Base-by-base conservation (phyloP, 2,888 invertebrate species). In the Ichneumon xanthorius region DNA sequence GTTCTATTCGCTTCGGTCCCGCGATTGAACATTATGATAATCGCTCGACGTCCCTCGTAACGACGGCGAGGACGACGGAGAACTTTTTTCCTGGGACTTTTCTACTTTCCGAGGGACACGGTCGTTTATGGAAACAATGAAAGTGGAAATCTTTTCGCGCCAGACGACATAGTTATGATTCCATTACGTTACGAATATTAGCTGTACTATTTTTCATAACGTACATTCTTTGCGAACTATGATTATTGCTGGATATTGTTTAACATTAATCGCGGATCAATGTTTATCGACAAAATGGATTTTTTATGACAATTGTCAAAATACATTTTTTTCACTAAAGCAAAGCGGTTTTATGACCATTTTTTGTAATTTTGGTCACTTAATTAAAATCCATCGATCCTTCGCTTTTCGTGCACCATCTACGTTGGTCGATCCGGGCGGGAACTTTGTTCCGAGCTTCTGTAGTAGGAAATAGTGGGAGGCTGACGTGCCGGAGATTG, bases 11-110 rank as follows among this genome's bases (percentile, higher is more conserved):
- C 79, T 26, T 68, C 71, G 65, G 65, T 45, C 71, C 45, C 37
- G 58, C 76, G 77, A 84, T 84, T 72, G 76, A 80, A 80, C 84
- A 77, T 80, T 84, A 84, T 84, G 84, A 84, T 84, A 84, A 84
- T 77, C 80, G 61, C 80, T 65, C 75, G 45, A 53, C 72, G 40
- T 61, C 48, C 11, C 48, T 70, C 72, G 65, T 77, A 71, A 84
- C 72, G 40, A 71, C 80, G 55, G 72, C 77, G 67, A 71, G 68
- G 70, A 78, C 77, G 50, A 78, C 26, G 50, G 72, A 3, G 45
- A 84, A 72, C 80, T 72, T 65, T 70, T 40, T 71, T 68, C 73
- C 50, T 5, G 4, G 55, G 71, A 78, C 78, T 79, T 73, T 78
- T 65, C 37, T 71, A 70, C 80, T 80, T 76, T 80, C 80, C 83